Evolutionary conservation across 2,797 vertebrate genomes (phyloP).

Genomic region (Knipowitschia caucasica): DNA sequence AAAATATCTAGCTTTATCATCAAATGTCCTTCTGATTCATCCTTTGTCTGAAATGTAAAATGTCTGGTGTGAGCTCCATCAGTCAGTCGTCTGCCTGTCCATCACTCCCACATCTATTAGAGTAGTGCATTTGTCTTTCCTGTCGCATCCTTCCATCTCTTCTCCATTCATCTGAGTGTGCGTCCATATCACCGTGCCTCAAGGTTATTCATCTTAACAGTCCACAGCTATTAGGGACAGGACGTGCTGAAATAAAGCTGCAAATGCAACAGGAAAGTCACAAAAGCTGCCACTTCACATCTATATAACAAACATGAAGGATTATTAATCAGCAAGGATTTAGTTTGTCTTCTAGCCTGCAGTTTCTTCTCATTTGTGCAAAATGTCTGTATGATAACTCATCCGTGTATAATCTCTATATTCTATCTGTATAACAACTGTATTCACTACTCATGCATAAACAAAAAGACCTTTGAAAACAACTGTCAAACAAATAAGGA

Average conservation of each 20-base stretch:
- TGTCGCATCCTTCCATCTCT: constrained; percentile 23
- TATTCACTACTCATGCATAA: too few species aligned
- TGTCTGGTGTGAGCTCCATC: constrained; percentile 1
- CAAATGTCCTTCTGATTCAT: not conserved
- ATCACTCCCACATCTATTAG: constrained; percentile 17
- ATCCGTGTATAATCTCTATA: too few species aligned
- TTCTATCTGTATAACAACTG: too few species aligned
- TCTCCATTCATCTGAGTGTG: constrained; percentile 29
- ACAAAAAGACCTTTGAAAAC: too few species aligned
- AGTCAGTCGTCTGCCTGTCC: constrained; percentile 5
- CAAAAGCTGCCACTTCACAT: not conserved
- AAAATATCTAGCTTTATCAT: not conserved
- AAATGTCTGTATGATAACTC: too few species aligned
- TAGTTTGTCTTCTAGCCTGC: too few species aligned
- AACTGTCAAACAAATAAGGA: too few species aligned
- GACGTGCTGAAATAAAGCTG: not conserved
- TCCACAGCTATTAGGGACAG: constrained; percentile 1
- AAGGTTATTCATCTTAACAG: constrained; percentile 34
- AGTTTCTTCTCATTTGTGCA: too few species aligned
- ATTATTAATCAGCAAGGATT: too few species aligned
- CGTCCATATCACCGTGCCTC: constrained; percentile 39
- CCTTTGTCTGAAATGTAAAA: not conserved
- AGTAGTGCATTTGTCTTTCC: constrained; percentile 14
- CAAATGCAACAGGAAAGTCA: not conserved
- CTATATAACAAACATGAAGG: too few species aligned